These are phyloP conservation scores for Capreolus pygargus DNA, from an alignment of 2,113 vertebrate species.

Conservation along the genomic window DNA sequence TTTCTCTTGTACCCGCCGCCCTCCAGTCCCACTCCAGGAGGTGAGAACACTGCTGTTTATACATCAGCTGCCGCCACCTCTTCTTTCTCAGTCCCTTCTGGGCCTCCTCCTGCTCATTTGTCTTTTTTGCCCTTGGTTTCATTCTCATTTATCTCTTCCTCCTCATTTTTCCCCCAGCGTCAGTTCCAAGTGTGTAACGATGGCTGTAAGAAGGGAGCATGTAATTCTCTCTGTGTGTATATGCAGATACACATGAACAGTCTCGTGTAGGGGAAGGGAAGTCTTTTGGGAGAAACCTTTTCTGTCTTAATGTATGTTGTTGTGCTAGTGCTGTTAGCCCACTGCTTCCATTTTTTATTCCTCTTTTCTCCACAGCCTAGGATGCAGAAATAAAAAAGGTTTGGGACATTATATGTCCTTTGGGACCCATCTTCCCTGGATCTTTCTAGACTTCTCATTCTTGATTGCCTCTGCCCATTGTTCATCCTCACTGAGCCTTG, in stretches of 20 bases:
- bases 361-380: background rate
- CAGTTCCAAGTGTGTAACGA: background rate
- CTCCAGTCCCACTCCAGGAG: background rate
- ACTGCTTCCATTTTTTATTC: background rate
- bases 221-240: background rate
- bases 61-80: background rate
- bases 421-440: background rate
- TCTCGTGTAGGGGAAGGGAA: background rate
- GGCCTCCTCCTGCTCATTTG: constrained; percentile 7
- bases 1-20: background rate
- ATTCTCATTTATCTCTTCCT: constrained; percentile 24
- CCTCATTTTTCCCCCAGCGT: background rate
- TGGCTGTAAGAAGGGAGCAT: background rate
- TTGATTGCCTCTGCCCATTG: background rate
- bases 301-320: constrained; percentile 8
- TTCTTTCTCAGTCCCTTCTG: background rate
- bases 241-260: background rate
- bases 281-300: background rate
- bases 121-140: constrained; percentile 45
- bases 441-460: background rate
- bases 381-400: background rate
- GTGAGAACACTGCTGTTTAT: background rate
- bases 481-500: background rate
- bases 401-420: background rate
- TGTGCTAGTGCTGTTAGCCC: background rate